Conservation (phyloP, 2,797 vertebrate species). For the Acomys russatus region DNA sequence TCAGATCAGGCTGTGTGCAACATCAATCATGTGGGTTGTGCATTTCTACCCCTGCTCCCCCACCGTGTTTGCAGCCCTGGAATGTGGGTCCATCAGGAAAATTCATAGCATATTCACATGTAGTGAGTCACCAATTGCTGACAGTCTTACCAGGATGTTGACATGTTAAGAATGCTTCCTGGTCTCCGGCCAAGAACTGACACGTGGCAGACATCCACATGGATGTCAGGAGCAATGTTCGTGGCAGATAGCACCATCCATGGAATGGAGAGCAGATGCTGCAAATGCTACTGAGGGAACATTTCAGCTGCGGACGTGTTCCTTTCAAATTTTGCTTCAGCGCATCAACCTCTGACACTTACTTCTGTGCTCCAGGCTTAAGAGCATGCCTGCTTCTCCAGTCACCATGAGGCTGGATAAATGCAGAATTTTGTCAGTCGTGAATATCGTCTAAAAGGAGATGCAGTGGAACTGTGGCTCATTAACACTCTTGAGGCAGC, state of each 20-base stretch:
- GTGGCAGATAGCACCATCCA: constrained; percentile 20
- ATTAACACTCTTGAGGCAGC: background rate
- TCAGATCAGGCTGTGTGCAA: background rate
- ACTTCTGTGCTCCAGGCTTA: background rate
- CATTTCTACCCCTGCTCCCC: background rate
- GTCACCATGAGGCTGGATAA: background rate
- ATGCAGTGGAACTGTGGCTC: background rate
- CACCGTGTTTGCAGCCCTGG: background rate
- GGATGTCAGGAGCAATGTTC: background rate
- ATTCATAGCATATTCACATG: constrained; percentile 28
- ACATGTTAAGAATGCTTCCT: constrained; percentile 62
- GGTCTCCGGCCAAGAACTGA: constrained; percentile 39
- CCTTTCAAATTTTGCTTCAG: background rate
- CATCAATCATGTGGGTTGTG: background rate
- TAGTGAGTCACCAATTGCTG: constrained; percentile 63
- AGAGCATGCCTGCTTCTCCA: background rate
- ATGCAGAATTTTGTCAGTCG: background rate
- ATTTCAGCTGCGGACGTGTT: constrained; percentile 15
- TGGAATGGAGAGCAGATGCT: constrained; percentile 8
- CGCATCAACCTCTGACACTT: background rate
- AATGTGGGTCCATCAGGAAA: background rate
- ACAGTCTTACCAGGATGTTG: constrained; percentile 67
- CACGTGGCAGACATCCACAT: background rate
- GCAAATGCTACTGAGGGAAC: background rate
- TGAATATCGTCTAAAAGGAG: constrained; percentile 30